Evolutionary conservation across 2,113 vertebrate genomes (phyloP).

Genomic region (Zapornia atra): DNA sequence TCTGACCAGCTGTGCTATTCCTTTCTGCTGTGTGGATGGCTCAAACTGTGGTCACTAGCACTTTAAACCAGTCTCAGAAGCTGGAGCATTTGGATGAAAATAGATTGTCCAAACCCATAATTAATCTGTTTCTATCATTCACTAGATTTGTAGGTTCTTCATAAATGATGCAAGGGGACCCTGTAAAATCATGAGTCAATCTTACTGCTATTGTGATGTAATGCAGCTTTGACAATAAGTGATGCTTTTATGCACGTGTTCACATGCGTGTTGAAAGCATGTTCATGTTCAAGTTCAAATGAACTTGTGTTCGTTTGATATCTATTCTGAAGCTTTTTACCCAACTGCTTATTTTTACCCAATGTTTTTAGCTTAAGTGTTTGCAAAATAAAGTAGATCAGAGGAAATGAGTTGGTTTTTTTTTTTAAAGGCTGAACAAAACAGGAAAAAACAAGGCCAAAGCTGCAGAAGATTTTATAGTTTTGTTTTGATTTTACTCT

Average conservation of each 20-base stretch:
- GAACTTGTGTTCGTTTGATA: not conserved
- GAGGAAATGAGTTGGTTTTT: not conserved
- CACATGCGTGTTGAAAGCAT: fast-evolving
- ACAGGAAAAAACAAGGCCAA: not conserved
- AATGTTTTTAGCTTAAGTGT: not conserved
- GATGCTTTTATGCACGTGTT: not conserved
- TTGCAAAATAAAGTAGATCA: not conserved
- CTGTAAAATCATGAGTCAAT: not conserved
- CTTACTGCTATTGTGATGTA: not conserved
- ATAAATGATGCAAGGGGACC: not conserved
- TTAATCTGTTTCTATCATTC: not conserved
- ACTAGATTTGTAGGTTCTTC: fast-evolving
- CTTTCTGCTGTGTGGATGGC: not conserved
- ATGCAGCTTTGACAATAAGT: not conserved
- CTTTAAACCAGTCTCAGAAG: not conserved
- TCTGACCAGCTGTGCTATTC: not conserved
- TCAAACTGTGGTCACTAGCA: not conserved
- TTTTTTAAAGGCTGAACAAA: not conserved
- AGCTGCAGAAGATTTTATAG: not conserved
- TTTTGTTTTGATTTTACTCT: not conserved
- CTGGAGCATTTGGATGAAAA: not conserved
- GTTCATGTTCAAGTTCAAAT: too few relatives aligned
- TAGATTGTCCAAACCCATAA: not conserved
- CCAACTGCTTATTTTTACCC: not conserved
- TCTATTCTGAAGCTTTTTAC: not conserved